These are phyloP conservation scores for Mirza zaza DNA, from an alignment of 2,113 vertebrate species.

Conservation along the genomic window DNA sequence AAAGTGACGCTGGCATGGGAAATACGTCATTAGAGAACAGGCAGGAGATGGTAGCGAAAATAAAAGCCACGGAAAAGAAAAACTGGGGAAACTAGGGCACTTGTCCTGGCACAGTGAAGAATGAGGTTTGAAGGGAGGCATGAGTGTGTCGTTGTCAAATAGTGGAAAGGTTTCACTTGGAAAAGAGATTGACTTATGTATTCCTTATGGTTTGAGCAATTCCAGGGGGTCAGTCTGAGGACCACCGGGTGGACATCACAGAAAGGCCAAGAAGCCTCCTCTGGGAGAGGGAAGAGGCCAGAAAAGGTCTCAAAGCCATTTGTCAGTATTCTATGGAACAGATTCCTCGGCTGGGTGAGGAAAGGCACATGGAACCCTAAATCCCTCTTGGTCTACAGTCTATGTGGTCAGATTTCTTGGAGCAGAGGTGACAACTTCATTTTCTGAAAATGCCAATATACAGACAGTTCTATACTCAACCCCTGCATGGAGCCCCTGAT, in stretches of 20 bases:
- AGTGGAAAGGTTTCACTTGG: background rate
- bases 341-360: fast-evolving
- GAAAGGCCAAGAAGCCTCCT: background rate
- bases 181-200: background rate
- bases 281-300: background rate
- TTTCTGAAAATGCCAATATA: background rate
- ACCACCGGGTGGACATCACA: background rate
- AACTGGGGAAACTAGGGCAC: background rate
- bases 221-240: background rate
- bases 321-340: background rate
- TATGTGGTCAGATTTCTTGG: fast-evolving
- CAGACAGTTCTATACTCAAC: fast-evolving
- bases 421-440: too few species aligned
- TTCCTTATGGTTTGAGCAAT: background rate
- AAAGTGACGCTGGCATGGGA: background rate
- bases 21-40: fast-evolving
- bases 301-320: fast-evolving
- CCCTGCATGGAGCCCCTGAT: fast-evolving
- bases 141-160: too few species aligned
- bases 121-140: background rate
- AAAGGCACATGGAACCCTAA: fast-evolving
- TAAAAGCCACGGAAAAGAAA: background rate
- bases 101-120: too few species aligned
- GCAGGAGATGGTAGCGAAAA: background rate
- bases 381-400: background rate